Evolutionary conservation across 2,113 vertebrate species (phyloP).

Genomic region (Fregata magnificens): DNA sequence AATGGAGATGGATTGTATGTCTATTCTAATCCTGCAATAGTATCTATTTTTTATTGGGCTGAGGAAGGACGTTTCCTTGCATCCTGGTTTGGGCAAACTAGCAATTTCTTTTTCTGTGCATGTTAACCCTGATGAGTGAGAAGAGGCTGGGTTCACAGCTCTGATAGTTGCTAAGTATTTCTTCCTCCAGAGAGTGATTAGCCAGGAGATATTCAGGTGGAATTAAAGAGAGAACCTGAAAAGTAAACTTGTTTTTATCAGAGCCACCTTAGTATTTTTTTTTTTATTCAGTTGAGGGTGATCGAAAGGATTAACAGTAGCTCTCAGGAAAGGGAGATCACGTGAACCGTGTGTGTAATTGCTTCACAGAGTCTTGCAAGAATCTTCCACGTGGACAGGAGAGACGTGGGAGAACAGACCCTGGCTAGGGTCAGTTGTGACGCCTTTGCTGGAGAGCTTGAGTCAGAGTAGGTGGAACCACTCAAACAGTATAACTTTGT

Average conservation of each 20-base stretch:
- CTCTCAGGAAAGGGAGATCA: not conserved
- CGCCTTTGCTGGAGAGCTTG: not conserved
- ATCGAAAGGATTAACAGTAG: not conserved
- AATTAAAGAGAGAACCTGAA: not conserved
- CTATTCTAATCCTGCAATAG: not conserved
- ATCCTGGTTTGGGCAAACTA: not conserved
- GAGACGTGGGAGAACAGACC: not conserved
- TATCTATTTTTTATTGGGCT: not conserved
- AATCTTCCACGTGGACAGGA: not conserved
- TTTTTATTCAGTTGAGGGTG: not conserved
- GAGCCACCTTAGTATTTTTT: not conserved
- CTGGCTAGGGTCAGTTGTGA: not conserved
- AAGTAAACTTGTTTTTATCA: not conserved
- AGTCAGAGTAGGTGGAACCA: not conserved
- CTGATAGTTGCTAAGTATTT: not conserved
- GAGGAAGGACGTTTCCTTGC: not conserved
- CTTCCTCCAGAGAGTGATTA: not conserved
- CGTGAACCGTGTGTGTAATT: rapidly evolving
- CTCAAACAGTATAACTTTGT: not conserved
- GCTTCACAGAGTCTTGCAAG: not conserved
- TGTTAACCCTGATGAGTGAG: not conserved
- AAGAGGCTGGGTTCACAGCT: not conserved
- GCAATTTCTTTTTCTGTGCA: not conserved
- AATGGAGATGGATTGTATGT: not conserved
- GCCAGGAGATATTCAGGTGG: not conserved